Evolutionary conservation across 2,797 vertebrate genomes (phyloP), one percentile per base, ranked within the genome.

Genomic region (Echeneis naucrates): DNA sequence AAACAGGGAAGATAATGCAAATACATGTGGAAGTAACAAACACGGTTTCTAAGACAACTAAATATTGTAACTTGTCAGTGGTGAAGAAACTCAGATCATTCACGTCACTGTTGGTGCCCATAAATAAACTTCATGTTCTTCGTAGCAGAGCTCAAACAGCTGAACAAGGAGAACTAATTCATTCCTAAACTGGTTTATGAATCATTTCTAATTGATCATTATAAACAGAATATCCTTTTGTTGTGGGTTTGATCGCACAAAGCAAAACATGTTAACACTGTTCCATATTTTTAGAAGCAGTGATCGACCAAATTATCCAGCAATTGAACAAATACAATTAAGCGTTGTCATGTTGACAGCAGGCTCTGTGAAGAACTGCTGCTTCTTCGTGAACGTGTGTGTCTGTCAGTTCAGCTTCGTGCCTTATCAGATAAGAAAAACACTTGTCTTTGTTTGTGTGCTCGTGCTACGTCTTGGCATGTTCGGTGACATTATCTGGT

Each of bases 21-120:
- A 78, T 61, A 19, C n/a, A 56, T 24, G 65, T 84, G 79, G 82
- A 87, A 84, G 77, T 73, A 23, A 71, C 69, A 52, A 33, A 57
- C 33, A 45, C 10, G 0, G 61, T 86, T 63, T 50, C 74, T 66
- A 69, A 27, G 79, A 21, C 76, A 56, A 83, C 77, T 26, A 23
- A 75, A 82, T 47, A 37, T 44, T 33, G 24, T n/a, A 5, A 4
- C 4, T 19, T 32, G 2, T 11, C 27, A 21, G 27, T 24, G 16
- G n/a, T 16, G 19, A 23, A 55, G 40, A 35, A n/a, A 6, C 14
- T 11, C n/a, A 2, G 5, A 55, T 60, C 24, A 14, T 44, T 32
- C 4, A 38, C 10, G 5, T 55, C 6, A 38, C 13, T 38, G 16
- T 17, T 8, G 2, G 37, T 38, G 37, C 11, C n/a, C n/a, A n/a